Percentiles rank a stretch among this genome's conserved stretches.
These are phyloP conservation scores for Drosophila prostipennis DNA, from an alignment of 2,888 invertebrate species.

Conservation along the genomic window DNA sequence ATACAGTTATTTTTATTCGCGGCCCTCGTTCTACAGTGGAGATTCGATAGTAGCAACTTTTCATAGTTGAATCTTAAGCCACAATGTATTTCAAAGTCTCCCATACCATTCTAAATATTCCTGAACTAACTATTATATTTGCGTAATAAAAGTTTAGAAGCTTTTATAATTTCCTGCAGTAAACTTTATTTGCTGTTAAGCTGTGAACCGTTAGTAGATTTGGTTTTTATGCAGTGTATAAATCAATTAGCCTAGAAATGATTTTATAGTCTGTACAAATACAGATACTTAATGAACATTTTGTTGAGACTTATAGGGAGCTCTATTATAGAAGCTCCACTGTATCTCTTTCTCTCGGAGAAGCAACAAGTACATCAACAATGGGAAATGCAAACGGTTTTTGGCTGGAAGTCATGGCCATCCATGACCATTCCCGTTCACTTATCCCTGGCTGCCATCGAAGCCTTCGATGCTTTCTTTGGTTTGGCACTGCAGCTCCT, in stretches of 20 bases:
- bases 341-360: conserved; percentile 19
- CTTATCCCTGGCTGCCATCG: conserved; percentile 43
- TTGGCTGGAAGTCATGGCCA: conserved; percentile 62
- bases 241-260: background rate
- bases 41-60: background rate
- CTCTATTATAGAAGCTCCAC: background rate
- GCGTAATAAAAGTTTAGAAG: background rate
- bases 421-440: conserved; percentile 45
- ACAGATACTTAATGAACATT: too few relatives aligned
- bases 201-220: background rate
- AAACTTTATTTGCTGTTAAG: background rate
- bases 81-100: too few relatives aligned
- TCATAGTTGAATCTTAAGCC: background rate
- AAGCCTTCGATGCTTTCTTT: conserved; percentile 42
- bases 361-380: conserved; percentile 35
- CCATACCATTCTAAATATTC: too few relatives aligned
- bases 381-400: conserved; percentile 49
- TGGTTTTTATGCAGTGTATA: too few relatives aligned
- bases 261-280: background rate
- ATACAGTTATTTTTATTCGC: conserved; percentile 69
- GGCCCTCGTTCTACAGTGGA: conserved; percentile 33
- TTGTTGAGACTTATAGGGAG: too few relatives aligned
- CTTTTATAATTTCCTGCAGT: background rate
- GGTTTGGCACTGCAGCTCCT: conserved; percentile 34
- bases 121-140: background rate